Base-by-base conservation (phyloP, 2,113 vertebrate genomes). In the Globicephala melas region DNA sequence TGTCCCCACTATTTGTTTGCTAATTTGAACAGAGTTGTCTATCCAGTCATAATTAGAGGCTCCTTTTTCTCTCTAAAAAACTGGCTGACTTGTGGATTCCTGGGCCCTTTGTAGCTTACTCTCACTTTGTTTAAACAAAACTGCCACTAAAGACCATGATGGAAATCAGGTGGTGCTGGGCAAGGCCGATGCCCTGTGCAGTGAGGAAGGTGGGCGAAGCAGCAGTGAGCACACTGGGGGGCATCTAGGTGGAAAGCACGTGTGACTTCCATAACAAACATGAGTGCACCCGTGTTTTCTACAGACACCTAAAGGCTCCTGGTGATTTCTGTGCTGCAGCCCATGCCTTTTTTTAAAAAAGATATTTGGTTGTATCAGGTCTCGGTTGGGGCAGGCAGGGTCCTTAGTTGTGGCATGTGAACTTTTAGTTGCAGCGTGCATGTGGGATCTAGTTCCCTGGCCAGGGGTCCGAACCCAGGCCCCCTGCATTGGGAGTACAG, bases 111-210 rank as follows among this genome's bases (percentile, higher is more conserved):
- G 80, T 74, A 80, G 47, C 8, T 18, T 33, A 47, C 36, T 74
- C 63, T 47, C 8, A 15, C 15, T 81, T 25, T 71, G 65, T 85
- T 50, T 81, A 77, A 86, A 91, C n/a, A 84, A 80, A 33, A 86
- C 10, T 11, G 71, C 14, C 79, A 25, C 6, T 70, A 58, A 91
- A 91, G 97, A 86, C 86, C 14, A 87, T 94, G 92, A 93, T 83
- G 93, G 97, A 93, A 95, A 91, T 88, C 65, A 14, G 89, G 95
- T 90, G 95, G 95, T 95, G 73, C 87, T 96, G 71, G 79, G 33
- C 8, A 94, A 96, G 95, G 44, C 85, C 87, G 96, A 86, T 1
- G 26, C 26, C 94, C 93, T 17, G 50, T 38, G 85, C 58, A 89
- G 91, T 79, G 91, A 97, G 94, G 93, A 97, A 96, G 86, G 97